These are phyloP conservation scores for Hemichromis elongatus DNA, from an alignment of 2,113 vertebrate species.

Conservation along the genomic window DNA sequence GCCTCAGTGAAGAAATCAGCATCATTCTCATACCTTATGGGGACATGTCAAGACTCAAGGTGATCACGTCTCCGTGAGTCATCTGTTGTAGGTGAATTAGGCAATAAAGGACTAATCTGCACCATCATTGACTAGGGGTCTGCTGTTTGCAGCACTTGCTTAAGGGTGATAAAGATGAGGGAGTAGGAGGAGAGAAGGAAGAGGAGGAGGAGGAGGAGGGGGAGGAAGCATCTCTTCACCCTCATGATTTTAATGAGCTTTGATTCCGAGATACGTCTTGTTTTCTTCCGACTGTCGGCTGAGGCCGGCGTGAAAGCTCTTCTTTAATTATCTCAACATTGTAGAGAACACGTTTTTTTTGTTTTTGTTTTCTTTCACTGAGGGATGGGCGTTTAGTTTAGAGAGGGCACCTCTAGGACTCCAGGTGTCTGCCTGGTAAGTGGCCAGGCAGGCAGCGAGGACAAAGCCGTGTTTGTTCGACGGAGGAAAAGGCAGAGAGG, in stretches of 20 bases:
- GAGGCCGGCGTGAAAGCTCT: constrained; percentile 36
- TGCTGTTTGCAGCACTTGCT: constrained; percentile 52
- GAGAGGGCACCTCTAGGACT: constrained; percentile 57
- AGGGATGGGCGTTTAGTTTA: constrained; percentile 51
- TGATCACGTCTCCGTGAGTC: constrained; percentile 38
- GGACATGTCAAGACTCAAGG: constrained; percentile 47
- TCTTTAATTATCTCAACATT: constrained; percentile 55
- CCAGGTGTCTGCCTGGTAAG: constrained; percentile 71
- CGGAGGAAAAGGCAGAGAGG: constrained; percentile 62
- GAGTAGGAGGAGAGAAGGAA: background rate
- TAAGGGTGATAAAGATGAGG: constrained; percentile 53
- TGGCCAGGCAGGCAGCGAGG: constrained; percentile 68
- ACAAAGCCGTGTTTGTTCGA: constrained; percentile 76
- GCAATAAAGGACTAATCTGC: constrained; percentile 60
- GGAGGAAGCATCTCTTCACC: constrained; percentile 44
- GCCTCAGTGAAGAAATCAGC: constrained; percentile 46
- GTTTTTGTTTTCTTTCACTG: constrained; percentile 33
- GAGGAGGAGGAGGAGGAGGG: background rate
- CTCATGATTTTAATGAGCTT: constrained; percentile 63
- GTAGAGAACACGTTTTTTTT: constrained; percentile 14
- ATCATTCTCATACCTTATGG: constrained; percentile 30
- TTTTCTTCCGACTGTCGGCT: constrained; percentile 43
- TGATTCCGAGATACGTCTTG: constrained; percentile 53
- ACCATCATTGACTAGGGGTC: constrained; percentile 46
- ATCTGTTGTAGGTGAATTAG: constrained; percentile 52